Percentiles rank a stretch among this genome's conserved stretches.
Conservation (phyloP, 2,797 vertebrate genomes). For the Bovichtus variegatus region DNA sequence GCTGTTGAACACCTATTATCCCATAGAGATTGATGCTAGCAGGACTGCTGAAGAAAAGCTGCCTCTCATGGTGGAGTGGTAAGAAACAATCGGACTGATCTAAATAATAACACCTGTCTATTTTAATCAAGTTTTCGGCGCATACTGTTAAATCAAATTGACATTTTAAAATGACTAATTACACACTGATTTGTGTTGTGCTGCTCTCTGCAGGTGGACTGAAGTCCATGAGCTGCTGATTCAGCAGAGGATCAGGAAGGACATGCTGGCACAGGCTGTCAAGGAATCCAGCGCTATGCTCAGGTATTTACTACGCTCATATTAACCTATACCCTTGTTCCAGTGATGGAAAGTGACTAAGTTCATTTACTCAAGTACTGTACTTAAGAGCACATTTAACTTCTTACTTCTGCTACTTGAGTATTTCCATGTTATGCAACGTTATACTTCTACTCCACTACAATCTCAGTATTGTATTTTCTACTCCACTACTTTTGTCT, state of each 20-base stretch:
- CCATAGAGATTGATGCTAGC: constrained; percentile 90
- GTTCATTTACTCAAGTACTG: too few relatives aligned
- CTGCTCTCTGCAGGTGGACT: constrained; percentile 88
- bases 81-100: constrained; percentile 44
- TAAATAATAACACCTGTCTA: background rate
- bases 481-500: too few relatives aligned
- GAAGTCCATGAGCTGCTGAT: constrained; percentile 89
- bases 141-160: background rate
- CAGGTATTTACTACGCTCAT: constrained; percentile 78
- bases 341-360: background rate
- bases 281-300: constrained; percentile 88
- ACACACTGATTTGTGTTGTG: background rate
- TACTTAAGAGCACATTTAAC: too few relatives aligned
- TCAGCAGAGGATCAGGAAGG: constrained; percentile 89
- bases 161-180: background rate
- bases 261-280: constrained; percentile 86
- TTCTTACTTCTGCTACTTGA: background rate
- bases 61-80: constrained; percentile 95
- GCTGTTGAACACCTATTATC: constrained; percentile 90
- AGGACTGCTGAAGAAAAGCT: constrained; percentile 87
- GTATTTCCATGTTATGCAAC: too few relatives aligned
- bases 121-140: background rate
- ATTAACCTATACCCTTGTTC: background rate
- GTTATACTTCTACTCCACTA: too few relatives aligned
- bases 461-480: too few relatives aligned